phyloP scores from a whole-genome alignment of 2,797 vertebrate species.

The Varecia variegata region DNA sequence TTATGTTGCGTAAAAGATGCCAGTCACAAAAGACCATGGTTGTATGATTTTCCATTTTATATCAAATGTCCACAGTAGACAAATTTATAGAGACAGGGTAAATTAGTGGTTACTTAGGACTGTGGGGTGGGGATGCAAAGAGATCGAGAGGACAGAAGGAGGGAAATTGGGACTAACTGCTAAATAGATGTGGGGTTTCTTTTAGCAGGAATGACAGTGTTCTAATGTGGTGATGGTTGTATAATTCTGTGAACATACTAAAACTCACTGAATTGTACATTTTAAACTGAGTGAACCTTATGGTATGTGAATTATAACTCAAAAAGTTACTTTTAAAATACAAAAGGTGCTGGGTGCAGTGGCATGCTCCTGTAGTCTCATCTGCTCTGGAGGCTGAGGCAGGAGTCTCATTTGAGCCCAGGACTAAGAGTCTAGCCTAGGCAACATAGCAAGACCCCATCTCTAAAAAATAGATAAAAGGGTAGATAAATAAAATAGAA shows the following conservation, averaged over 20 bases:
- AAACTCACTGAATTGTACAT: not conserved
- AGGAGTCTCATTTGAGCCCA: not conserved
- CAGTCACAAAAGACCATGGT: not conserved
- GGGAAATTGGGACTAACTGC: not conserved
- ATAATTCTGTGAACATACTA: not conserved
- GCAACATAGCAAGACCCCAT: not conserved
- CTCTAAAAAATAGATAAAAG: not conserved
- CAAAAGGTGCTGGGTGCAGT: not conserved
- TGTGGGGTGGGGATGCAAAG: not conserved
- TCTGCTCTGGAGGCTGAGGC: not conserved
- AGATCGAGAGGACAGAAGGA: not conserved
- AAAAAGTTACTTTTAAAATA: conserved; percentile 12
- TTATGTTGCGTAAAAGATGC: not conserved
- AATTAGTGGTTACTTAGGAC: not conserved
- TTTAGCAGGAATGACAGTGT: not conserved
- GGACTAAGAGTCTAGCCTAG: not conserved
- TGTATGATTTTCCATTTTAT: not conserved
- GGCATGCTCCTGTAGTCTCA: not conserved
- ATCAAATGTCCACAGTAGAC: not conserved
- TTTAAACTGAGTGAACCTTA: not conserved
- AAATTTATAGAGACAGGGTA: not conserved
- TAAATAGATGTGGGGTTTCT: not conserved
- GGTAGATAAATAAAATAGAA: not conserved
- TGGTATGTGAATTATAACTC: not conserved
- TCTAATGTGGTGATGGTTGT: not conserved